Conservation (phyloP, 2,797 vertebrate species). For the Galago senegalensis region DNA sequence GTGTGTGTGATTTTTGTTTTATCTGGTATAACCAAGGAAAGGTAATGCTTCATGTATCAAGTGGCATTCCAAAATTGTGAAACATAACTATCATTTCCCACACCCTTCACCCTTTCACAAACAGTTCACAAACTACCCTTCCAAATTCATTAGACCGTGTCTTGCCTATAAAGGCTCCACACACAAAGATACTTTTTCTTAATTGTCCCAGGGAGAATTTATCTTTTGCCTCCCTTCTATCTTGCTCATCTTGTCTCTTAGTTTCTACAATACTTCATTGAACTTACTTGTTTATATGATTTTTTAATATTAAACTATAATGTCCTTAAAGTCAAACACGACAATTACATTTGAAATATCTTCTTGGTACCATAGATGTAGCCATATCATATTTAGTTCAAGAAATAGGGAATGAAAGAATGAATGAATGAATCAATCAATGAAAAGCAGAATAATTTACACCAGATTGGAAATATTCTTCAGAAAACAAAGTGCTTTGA, state of each 20-base stretch:
- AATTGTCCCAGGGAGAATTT: background rate
- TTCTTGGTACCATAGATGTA: background rate
- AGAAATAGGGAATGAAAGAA: background rate
- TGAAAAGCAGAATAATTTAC: background rate
- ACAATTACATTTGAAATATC: background rate
- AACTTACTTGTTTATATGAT: background rate
- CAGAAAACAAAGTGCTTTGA: background rate
- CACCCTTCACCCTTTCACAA: background rate
- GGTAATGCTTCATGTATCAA: background rate
- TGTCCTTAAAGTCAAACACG: background rate
- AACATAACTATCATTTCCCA: background rate
- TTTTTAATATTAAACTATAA: background rate
- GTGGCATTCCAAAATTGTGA: background rate
- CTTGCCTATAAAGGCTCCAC: background rate
- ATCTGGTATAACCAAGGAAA: background rate
- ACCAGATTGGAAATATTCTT: background rate
- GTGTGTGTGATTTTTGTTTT: background rate
- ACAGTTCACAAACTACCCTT: background rate
- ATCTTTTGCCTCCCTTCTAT: background rate
- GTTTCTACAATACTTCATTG: background rate
- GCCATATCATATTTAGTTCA: background rate
- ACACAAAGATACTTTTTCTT: background rate
- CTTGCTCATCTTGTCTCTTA: background rate
- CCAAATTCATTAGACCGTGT: background rate
- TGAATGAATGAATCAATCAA: background rate